Evolutionary conservation across 2,888 invertebrate species (phyloP), one percentile per base, ranked within the genome.

Genomic region (Volucella bombylans): DNA sequence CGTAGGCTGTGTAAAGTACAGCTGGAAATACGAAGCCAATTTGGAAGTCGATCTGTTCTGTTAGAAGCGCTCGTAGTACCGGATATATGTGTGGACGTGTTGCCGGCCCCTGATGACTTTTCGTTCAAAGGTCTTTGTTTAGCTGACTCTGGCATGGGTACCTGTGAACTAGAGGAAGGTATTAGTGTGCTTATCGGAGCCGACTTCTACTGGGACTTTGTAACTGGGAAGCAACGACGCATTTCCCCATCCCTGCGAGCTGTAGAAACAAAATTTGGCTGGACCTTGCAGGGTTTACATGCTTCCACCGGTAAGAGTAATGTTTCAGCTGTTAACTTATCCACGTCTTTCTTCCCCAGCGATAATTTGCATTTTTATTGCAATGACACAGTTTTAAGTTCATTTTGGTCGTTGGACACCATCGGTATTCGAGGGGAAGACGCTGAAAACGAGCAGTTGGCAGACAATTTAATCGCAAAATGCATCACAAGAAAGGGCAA

Each of bases 341-440:
- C 49, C 12, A 41, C 52, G 9, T 55, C 43, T n/a, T 15, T 45
- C 50, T 15, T 68, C 54, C 45, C 11, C 23, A 71, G 62, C 23
- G 15, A 49, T 0, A 69, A 41, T 9, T 43, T 67, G 1, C 55
- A 61, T 47, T n/a, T n/a, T n/a, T n/a, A n/a, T n/a, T n/a, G n/a
- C n/a, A n/a, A n/a, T n/a, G n/a, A n/a, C n/a, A n/a, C n/a, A n/a
- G n/a, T n/a, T n/a, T 52, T 78, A 31, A 41, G 38, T 23, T 57
- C 49, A 0, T 72, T 71, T 8, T 72, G 71, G 57, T 59, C 57
- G 14, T 50, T 79, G 1, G 64, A 79, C 39, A n/a, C 57, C 2
- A 65, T 71, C 43, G 79, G 78, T 2, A 69, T 71, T 11, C 64
- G 62, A 0, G 43, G 64, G 12, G 62, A 77, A 55, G 69, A 62